These are phyloP conservation scores for Oppia nitens DNA, from an alignment of 1,140 invertebrate genomes.

Conservation along the genomic window DNA sequence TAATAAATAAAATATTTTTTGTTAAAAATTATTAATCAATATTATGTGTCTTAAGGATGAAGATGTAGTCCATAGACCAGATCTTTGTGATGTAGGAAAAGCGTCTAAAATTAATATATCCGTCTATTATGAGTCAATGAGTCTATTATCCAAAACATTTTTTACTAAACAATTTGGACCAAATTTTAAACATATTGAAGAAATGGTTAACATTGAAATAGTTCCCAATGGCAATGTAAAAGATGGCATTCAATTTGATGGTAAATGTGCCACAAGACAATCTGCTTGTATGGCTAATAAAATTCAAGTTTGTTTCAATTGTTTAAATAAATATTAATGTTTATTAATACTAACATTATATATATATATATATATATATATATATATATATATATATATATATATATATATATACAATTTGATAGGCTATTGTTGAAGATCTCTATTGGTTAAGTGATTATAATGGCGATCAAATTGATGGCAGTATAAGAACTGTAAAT, in stretches of 20 bases:
- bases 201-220: slow-evolving; percentile 12
- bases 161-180: slow-evolving; percentile 9
- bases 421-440: not conserved
- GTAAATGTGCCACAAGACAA: slow-evolving; percentile 9
- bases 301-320: not conserved
- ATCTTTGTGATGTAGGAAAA: slow-evolving; percentile 4
- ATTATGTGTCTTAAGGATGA: slow-evolving; percentile 5
- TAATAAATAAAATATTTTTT: not conserved
- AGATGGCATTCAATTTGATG: not conserved
- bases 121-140: slow-evolving; percentile 10
- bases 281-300: slow-evolving; percentile 5
- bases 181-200: slow-evolving; percentile 7
- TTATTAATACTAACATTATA: no score
- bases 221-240: slow-evolving; percentile 8
- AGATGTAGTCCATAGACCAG: slow-evolving; percentile 11
- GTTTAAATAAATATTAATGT: no score
- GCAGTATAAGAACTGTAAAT: slow-evolving; percentile 2
- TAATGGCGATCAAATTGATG: slow-evolving; percentile 9
- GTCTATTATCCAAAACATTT: slow-evolving; percentile 11
- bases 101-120: slow-evolving; percentile 1
- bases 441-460: not conserved
- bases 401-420: not conserved
- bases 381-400: no score
- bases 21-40: not conserved
- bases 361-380: no score